phyloP scores from a whole-genome alignment of 2,797 vertebrate genomes.

The Falco biarmicus region DNA sequence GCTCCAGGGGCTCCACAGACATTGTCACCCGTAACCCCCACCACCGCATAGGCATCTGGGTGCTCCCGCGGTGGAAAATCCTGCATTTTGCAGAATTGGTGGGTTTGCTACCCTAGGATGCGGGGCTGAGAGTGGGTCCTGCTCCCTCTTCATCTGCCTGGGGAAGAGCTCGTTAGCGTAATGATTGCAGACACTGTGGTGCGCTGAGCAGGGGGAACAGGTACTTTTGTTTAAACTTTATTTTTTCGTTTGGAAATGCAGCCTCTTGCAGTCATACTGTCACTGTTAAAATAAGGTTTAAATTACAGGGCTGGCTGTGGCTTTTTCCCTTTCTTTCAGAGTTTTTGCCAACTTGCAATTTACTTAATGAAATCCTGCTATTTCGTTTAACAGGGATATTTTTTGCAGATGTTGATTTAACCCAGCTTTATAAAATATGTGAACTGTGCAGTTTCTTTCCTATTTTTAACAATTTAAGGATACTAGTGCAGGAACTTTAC shows the following conservation, averaged over 20 bases:
- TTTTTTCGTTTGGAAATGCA: constrained; percentile 71
- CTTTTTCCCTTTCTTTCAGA: constrained; percentile 96
- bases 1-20: background rate
- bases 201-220: constrained; percentile 25
- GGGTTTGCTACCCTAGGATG: background rate
- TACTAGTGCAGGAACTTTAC: constrained; percentile 38
- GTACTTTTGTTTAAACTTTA: constrained; percentile 66
- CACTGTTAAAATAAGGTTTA: constrained; percentile 97
- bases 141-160: constrained; percentile 12
- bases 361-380: constrained; percentile 99
- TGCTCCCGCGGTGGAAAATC: background rate
- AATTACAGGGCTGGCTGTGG: constrained; percentile 97
- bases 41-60: fast-evolving
- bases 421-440: constrained; percentile 89
- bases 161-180: constrained; percentile 64
- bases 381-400: constrained; percentile 94
- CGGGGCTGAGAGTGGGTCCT: constrained; percentile 47
- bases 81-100: background rate
- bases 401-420: constrained; percentile 96
- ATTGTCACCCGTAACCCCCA: background rate
- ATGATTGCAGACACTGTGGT: constrained; percentile 70
- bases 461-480: constrained; percentile 81
- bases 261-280: constrained; percentile 84
- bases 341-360: constrained; percentile 98
- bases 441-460: constrained; percentile 81